phyloP scores from a whole-genome alignment of 2,113 vertebrate genomes.

The Fregetta grallaria region DNA sequence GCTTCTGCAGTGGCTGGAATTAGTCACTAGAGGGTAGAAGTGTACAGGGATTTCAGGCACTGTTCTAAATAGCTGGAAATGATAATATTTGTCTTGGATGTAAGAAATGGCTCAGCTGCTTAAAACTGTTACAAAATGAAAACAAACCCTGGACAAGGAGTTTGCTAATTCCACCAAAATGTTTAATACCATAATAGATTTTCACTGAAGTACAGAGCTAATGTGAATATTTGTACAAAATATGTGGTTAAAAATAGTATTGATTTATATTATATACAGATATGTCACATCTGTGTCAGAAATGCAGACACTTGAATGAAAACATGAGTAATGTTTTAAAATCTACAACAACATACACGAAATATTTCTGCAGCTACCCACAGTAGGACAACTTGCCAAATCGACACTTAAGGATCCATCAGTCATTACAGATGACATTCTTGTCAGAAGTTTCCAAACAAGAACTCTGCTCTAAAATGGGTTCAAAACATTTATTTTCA shows the following conservation, averaged over 20 bases:
- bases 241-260: constrained; percentile 79
- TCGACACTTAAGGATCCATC: constrained; percentile 15
- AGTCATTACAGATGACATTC: neutral
- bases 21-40: constrained; percentile 41
- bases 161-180: constrained; percentile 69
- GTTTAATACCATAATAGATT: constrained; percentile 75
- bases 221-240: constrained; percentile 81
- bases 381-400: constrained; percentile 56
- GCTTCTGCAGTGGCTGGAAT: constrained; percentile 8
- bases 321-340: constrained; percentile 51
- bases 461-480: constrained; percentile 25
- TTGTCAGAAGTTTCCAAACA: constrained; percentile 8
- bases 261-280: constrained; percentile 79
- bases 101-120: neutral
- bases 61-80: neutral
- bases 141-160: neutral
- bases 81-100: neutral
- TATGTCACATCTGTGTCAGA: constrained; percentile 74
- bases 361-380: constrained; percentile 64
- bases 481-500: constrained; percentile 33
- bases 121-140: neutral
- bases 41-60: neutral
- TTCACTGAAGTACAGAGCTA: constrained; percentile 76
- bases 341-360: constrained; percentile 64
- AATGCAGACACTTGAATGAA: constrained; percentile 65